A percentile compares a stretch with the other conserved stretches of the same genome.
phyloP scores from a whole-genome alignment of 1,140 invertebrate species.

The Drosophila micromelanica region DNA sequence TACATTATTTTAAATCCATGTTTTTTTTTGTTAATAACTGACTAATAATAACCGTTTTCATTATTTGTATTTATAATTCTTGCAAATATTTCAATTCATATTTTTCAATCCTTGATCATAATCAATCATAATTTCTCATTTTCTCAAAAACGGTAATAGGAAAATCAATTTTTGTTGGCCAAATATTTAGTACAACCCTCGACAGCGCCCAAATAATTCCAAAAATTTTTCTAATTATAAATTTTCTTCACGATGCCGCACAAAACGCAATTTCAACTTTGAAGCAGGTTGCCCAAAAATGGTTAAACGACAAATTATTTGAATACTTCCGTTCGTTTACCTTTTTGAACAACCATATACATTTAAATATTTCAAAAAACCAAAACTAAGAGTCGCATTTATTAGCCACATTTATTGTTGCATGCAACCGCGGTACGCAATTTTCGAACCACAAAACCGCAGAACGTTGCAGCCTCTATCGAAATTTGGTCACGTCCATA shows the following conservation, averaged over 20 bases:
- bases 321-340: constrained; percentile 26
- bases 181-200: neutral
- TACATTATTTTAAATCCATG: too few species aligned
- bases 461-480: constrained; percentile 20
- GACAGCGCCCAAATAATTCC: constrained; percentile 43
- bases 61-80: too few species aligned
- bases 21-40: too few species aligned
- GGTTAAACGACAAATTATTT: constrained; percentile 36
- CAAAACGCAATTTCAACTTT: constrained; percentile 73
- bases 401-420: constrained; percentile 28
- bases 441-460: constrained; percentile 43
- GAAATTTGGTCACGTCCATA: neutral
- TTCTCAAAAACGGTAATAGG: too few species aligned
- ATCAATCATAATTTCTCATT: too few species aligned
- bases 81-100: too few species aligned
- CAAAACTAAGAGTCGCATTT: constrained; percentile 6
- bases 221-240: constrained; percentile 67
- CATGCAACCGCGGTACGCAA: constrained; percentile 40
- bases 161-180: too few species aligned
- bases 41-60: too few species aligned
- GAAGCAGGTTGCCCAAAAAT: constrained; percentile 2
- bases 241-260: constrained; percentile 52
- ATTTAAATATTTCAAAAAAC: constrained; percentile 46
- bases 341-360: constrained; percentile 1
- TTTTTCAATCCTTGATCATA: too few species aligned